A percentile compares a stretch with the other conserved stretches of the same genome.
These are phyloP conservation scores for Microcebus jonahi DNA, from an alignment of 2,113 vertebrate species.

Conservation along the genomic window DNA sequence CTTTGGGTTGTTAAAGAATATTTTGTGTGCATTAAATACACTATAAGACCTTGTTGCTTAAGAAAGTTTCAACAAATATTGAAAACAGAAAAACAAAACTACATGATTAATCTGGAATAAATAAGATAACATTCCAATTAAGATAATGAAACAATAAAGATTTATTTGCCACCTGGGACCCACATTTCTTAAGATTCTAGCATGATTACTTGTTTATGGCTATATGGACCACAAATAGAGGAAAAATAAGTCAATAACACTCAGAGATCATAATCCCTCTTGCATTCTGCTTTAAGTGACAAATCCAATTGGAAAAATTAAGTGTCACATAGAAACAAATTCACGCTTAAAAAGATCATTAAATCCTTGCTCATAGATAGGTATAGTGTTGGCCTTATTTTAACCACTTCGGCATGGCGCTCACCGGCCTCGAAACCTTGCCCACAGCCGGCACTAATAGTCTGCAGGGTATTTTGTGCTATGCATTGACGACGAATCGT, in stretches of 20 bases:
- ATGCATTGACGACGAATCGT: no score
- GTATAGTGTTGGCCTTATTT: background rate
- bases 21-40: conserved; percentile 69
- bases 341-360: background rate
- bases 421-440: no score
- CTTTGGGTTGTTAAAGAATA: conserved; percentile 53
- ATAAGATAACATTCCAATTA: background rate
- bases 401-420: background rate
- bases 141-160: background rate
- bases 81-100: background rate
- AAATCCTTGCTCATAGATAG: background rate
- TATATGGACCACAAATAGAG: background rate
- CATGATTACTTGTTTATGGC: background rate
- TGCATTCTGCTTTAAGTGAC: background rate
- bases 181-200: background rate
- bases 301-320: background rate
- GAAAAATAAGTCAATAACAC: background rate
- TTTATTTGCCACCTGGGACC: background rate
- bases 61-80: background rate
- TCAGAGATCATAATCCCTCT: background rate
- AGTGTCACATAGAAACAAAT: background rate
- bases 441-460: no score
- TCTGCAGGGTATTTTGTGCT: no score
- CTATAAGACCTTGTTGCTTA: conserved; percentile 64
- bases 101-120: background rate